phyloP scores from a whole-genome alignment of 2,113 vertebrate genomes.

The Bubo blakistoni region DNA sequence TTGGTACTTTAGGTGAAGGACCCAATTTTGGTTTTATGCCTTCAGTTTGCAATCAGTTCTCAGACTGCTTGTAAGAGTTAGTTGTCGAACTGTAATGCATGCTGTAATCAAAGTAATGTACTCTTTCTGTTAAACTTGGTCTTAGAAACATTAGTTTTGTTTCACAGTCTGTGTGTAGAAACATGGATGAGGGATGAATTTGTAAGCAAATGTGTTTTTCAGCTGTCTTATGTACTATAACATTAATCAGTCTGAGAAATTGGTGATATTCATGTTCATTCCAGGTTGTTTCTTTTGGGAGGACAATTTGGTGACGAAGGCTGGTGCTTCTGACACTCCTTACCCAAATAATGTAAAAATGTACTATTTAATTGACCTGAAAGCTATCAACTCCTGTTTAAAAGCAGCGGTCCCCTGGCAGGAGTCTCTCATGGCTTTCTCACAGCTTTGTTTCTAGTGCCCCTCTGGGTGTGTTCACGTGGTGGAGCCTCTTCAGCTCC shows the following conservation, averaged over 20 bases:
- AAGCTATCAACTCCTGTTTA: background rate
- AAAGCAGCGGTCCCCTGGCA: background rate
- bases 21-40: background rate
- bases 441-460: background rate
- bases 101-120: background rate
- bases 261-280: background rate
- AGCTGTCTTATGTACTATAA: background rate
- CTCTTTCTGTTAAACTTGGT: background rate
- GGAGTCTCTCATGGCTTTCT: background rate
- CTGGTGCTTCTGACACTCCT: background rate
- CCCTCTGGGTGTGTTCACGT: rapidly evolving
- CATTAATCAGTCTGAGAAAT: background rate
- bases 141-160: background rate
- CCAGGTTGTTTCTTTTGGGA: background rate
- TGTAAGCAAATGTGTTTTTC: background rate
- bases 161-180: background rate
- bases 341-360: background rate
- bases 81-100: background rate
- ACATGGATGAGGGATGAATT: background rate
- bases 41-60: background rate
- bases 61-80: background rate
- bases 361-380: background rate
- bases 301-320: background rate
- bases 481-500: background rate
- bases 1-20: background rate